phyloP scores from a whole-genome alignment of 2,797 vertebrate genomes.

The Thalassophryne amazonica region DNA sequence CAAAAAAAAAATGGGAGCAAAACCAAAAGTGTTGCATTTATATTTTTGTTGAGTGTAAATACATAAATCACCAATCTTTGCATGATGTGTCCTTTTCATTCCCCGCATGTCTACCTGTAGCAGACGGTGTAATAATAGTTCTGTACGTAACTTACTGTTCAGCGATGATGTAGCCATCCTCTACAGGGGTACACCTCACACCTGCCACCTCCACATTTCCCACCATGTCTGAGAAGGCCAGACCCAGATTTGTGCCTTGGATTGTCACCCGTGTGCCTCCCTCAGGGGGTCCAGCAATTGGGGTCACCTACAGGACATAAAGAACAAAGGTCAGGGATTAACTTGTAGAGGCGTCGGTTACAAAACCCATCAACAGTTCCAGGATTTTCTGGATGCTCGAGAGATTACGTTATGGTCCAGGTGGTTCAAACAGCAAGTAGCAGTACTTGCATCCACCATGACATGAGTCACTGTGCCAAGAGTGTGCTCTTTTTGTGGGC shows the following conservation, averaged over 20 bases:
- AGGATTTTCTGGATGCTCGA: slow-evolving; percentile 24
- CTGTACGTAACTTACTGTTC: slow-evolving; percentile 91
- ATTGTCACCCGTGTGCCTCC: slow-evolving; percentile 96
- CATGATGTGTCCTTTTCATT: not conserved
- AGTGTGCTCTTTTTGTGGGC: slow-evolving; percentile 5
- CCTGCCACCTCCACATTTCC: slow-evolving; percentile 92
- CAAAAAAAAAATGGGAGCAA: too few relatives aligned
- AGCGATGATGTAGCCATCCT: slow-evolving; percentile 91
- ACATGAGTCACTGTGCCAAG: slow-evolving; percentile 30
- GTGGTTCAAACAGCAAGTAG: slow-evolving; percentile 55
- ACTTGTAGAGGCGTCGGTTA: not conserved
- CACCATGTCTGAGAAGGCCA: slow-evolving; percentile 93
- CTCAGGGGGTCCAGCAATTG: slow-evolving; percentile 91
- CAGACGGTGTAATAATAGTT: too few relatives aligned
- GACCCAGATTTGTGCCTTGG: slow-evolving; percentile 92
- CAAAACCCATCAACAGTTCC: not conserved
- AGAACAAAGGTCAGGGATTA: not conserved
- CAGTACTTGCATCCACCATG: slow-evolving; percentile 14
- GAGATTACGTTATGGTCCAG: slow-evolving; percentile 44
- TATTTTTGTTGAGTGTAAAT: too few relatives aligned
- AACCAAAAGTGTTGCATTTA: too few relatives aligned
- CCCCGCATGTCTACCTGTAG: not conserved
- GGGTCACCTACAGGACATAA: slow-evolving; percentile 82
- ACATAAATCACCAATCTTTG: not conserved
- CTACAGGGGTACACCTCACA: slow-evolving; percentile 86